These are phyloP conservation scores for Alca torda DNA, from an alignment of 2,797 vertebrate genomes.

Conservation along the genomic window DNA sequence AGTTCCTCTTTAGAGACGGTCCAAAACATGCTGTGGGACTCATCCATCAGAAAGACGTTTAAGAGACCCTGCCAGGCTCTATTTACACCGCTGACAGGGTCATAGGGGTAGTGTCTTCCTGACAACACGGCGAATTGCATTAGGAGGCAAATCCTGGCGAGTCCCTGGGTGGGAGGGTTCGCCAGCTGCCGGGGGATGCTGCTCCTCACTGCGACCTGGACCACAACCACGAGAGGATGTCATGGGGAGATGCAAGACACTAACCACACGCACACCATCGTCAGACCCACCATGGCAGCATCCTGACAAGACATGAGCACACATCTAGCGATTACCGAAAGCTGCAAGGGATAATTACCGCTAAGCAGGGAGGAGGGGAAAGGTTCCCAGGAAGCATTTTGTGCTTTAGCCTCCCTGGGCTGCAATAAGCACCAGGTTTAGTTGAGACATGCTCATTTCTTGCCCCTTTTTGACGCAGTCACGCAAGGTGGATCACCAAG, in stretches of 20 bases:
- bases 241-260: neutral
- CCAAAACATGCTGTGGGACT: neutral
- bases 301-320: neutral
- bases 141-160: neutral
- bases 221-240: neutral
- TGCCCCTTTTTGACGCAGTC: neutral
- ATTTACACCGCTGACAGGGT: neutral
- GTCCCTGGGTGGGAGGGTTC: neutral
- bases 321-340: neutral
- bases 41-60: neutral
- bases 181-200: neutral
- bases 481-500: neutral
- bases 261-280: accelerated
- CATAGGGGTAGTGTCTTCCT: accelerated
- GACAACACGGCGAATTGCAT: neutral
- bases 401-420: neutral
- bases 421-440: neutral
- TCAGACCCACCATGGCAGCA: neutral
- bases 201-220: neutral
- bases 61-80: neutral
- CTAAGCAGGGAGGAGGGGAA: neutral
- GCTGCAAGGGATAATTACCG: neutral
- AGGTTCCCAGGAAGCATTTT: neutral
- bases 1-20: neutral
- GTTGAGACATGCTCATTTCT: neutral